Base-by-base conservation (phyloP, 2,888 invertebrate species). In the Lucinisca nassula region DNA sequence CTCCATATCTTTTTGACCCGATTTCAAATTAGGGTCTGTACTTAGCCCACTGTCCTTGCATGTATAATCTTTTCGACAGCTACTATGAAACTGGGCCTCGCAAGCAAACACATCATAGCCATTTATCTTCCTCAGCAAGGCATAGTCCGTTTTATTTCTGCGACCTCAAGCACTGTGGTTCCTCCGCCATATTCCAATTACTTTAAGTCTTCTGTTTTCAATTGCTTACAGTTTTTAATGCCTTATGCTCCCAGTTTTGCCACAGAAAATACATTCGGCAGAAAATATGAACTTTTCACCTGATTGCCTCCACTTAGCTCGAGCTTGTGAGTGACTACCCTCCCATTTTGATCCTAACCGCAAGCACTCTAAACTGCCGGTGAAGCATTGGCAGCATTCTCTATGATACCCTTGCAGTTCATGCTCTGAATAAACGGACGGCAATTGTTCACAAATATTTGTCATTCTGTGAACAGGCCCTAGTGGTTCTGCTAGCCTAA, bases 41-140 rank as follows among this genome's bases (percentile, higher is more conserved):
- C 45, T 45, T 12, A 45, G 10, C 8, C 45, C 17, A 45, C 10
- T 45, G 8, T 8, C 10, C 45, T 45, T 45, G 17, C 45, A 17
- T 8, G 45, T 45, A 45, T 45, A 45, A n/a, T n/a, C n/a, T n/a
- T n/a, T n/a, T n/a, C 79, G 51, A 14, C 45, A 40, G 8, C 30
- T 67, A 3, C 30, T 21, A 45, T 79, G 79, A 38, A n/a, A n/a
- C n/a, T n/a, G n/a, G n/a, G n/a, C n/a, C n/a, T n/a, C n/a, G n/a
- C n/a, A n/a, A n/a, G n/a, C 79, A 67, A 79, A 79, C 79, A 79
- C 35, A 32, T 67, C 79, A 79, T 67, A 37, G 24, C 79, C 79
- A 24, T 61, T 79, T 10, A 79, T 67, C 37, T 61, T 61, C 17
- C 37, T 38, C 21, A 38, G 27, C 17, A 77, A n/a, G 14, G 24